Conservation (phyloP, 2,888 invertebrate genomes). For the Deroplatys truncata region DNA sequence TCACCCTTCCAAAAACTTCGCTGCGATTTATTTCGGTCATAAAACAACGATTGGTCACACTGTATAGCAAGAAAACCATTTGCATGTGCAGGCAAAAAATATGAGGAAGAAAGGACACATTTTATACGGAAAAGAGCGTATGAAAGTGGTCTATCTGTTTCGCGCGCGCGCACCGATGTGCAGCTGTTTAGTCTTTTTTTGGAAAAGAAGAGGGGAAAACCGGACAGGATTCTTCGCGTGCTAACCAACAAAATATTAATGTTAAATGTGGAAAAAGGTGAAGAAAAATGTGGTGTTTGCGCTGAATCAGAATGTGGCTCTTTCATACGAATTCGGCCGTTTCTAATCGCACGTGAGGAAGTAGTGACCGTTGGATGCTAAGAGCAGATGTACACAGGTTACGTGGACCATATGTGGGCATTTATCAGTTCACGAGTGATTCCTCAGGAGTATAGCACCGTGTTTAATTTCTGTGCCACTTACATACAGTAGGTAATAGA, state of each 20-base stretch:
- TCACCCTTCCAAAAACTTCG: not conserved
- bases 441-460: no score
- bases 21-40: conserved; percentile 23
- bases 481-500: no score
- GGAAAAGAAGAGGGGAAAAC: not conserved
- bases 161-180: not conserved
- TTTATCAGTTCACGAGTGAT: no score
- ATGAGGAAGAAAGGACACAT: not conserved
- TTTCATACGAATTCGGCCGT: not conserved
- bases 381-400: not conserved
- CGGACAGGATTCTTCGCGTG: not conserved
- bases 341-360: not conserved
- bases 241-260: not conserved
- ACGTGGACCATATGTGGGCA: no score
- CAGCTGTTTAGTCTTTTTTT: not conserved
- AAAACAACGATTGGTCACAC: conserved; percentile 28
- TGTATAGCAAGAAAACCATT: conserved; percentile 4
- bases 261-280: not conserved
- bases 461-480: no score
- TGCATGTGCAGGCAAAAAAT: conserved; percentile 20
- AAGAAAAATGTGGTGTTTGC: not conserved
- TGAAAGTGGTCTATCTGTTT: not conserved
- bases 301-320: no score
- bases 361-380: not conserved
- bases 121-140: not conserved